Base-by-base conservation (phyloP, 2,113 vertebrate species). In the Chrysemys picta region DNA sequence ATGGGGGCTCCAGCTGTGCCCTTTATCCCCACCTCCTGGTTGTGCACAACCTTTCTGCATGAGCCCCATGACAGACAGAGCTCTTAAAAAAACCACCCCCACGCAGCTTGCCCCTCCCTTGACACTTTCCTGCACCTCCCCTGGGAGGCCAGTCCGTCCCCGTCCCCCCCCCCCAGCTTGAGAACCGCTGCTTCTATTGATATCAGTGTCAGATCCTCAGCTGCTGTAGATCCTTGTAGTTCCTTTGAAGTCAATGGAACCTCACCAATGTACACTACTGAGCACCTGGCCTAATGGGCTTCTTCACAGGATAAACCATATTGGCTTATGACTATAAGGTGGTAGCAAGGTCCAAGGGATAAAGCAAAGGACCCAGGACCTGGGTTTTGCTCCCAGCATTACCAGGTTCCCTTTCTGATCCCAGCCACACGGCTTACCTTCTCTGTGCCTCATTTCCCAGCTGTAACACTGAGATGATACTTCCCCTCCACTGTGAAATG, bases 201-300 rank as follows among this genome's bases (percentile, higher is more conserved):
- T 25, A 21, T 78, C 25, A 8, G 24, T 8, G 24, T 78, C 13
- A 47, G 75, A 8, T 45, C 4, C 52, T 35, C 0, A 0, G 19
- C n/a, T 38, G 17, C 35, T 9, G 8, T 3, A 59, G 89, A 93
- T 5, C 49, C 35, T 11, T 45, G 38, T 47, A 25, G 6, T 78
- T 16, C 35, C 72, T 8, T 4, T 45, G 56, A 92, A 79, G 78
- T 49, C 25, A 35, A 11, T 52, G 45, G 52, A 89, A 38, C 65
- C 56, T 88, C 84, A 47, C 47, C 12, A 10, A 0, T 84, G 31
- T 49, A 8, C 50, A 31, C 84, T 7, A 2, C 0, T 1, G 6
- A 50, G 11, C 88, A 5, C 12, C 27, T 62, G 19, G 4, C 10
- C 75, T 57, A 25, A 16, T 57, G 29, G 13, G 65, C 35, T n/a